These are phyloP conservation scores for Drosophila simulans DNA, from an alignment of 1,140 invertebrate genomes.

Conservation along the genomic window DNA sequence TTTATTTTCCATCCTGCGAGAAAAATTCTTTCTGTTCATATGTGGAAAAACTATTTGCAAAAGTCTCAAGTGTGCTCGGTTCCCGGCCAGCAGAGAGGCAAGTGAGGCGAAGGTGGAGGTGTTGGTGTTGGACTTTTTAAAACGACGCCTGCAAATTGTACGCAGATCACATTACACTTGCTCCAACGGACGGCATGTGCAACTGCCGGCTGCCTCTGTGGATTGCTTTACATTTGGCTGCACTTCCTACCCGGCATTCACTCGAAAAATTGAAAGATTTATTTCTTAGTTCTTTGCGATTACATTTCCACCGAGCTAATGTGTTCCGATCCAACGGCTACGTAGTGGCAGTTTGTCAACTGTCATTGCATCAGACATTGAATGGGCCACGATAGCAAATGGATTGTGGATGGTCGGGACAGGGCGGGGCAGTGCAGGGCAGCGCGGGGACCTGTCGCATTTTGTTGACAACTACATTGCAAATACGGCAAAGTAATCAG, in stretches of 20 bases:
- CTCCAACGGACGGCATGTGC: conserved; percentile 50
- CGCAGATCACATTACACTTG: conserved; percentile 76
- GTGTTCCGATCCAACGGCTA: conserved; percentile 74
- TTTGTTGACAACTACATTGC: conserved; percentile 67
- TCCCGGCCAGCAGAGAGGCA: neutral
- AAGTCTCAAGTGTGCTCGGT: conserved; percentile 75
- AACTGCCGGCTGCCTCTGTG: conserved; percentile 49
- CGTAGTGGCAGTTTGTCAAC: conserved; percentile 69
- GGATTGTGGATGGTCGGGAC: neutral
- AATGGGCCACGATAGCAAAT: conserved; percentile 30
- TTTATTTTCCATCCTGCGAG: conserved; percentile 10
- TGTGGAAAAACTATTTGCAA: conserved; percentile 76
- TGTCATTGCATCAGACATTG: conserved; percentile 69
- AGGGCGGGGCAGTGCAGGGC: neutral
- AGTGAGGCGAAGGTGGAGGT: too few relatives aligned
- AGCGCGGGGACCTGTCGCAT: conserved; percentile 30
- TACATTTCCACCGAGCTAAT: conserved; percentile 77
- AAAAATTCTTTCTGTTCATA: conserved; percentile 59
- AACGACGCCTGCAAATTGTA: conserved; percentile 78
- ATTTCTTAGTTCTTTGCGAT: conserved; percentile 79
- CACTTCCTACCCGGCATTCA: conserved; percentile 60
- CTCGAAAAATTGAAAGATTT: conserved; percentile 81
- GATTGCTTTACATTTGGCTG: conserved; percentile 77
- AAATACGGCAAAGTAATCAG: conserved; percentile 66
- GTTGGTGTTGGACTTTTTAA: conserved; percentile 52